Conservation (phyloP, 2,797 vertebrate genomes). For the Phyllotis vaccarum region DNA sequence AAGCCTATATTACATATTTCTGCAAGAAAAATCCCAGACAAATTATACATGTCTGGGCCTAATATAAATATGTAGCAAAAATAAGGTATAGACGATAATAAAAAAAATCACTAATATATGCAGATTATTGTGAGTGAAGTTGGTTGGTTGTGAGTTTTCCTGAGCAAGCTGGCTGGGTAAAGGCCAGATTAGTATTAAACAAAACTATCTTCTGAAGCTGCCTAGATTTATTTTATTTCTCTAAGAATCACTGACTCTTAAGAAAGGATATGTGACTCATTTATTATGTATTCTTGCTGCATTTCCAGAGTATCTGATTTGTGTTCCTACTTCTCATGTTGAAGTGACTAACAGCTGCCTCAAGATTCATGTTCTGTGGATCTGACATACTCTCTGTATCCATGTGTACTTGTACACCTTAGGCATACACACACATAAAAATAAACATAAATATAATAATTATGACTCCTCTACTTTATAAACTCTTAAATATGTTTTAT, state of each 20-base stretch:
- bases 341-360: neutral
- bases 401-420: neutral
- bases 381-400: neutral
- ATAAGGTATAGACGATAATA: neutral
- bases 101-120: neutral
- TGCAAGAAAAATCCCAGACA: neutral
- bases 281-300: neutral
- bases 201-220: neutral
- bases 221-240: neutral
- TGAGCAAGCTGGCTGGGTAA: neutral
- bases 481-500: neutral
- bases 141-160: neutral
- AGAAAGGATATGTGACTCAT: neutral
- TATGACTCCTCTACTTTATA: neutral
- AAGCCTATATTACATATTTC: neutral
- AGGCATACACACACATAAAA: neutral
- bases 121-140: neutral
- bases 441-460: neutral
- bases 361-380: neutral
- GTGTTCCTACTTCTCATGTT: too few species aligned
- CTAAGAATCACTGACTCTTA: neutral
- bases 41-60: neutral
- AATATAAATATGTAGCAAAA: neutral
- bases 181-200: neutral
- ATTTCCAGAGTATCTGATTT: neutral